Evolutionary conservation across 2,888 invertebrate species (phyloP), one percentile per base, ranked within the genome.

Genomic region (Drosophila quinaria): DNA sequence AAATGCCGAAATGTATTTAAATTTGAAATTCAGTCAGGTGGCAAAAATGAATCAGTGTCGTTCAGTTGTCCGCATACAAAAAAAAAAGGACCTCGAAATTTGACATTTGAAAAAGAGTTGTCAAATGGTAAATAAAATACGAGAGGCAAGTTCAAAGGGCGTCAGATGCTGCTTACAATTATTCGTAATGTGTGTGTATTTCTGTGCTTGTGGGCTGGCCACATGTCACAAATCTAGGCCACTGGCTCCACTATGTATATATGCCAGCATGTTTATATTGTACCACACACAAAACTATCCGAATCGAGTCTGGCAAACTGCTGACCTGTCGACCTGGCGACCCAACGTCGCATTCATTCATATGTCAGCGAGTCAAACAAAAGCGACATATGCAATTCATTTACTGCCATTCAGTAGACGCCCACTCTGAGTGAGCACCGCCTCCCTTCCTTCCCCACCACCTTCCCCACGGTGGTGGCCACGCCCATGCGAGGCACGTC

Each of bases 351-450:
- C 55, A 69, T 72, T 71, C 80, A 89, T 87, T 81, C 79, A 81
- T 54, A 78, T 75, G 70, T 81, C 76, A 84, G 68, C 52, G 56
- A 56, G 68, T 74, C 51, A 70, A 84, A 89, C 90, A 85, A 89
- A 75, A 66, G 88, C 79, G 67, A 54, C 88, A 78, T 79, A 84
- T 85, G 83, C 80, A 89, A 89, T 88, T 89, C 90, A 85, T 90
- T 88, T 85, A 85, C 76, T 78, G 70, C 76, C 69, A 68, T 80
- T 73, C 73, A 76, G 41, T 63, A 61, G 55, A 70, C 76, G 70
- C 76, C 77, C 59, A 63, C 25, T 31, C 54, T 39, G 19, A 19
- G 25, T 44, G 22, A 3, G 22, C 19, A 11, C 33, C 52, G n/a
- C n/a, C 49, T 25, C 13, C 8, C 44, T 42, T n/a, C 49, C 25